These are phyloP conservation scores for Balaenoptera acutorostrata DNA, from an alignment of 2,113 vertebrate species.

Conservation along the genomic window DNA sequence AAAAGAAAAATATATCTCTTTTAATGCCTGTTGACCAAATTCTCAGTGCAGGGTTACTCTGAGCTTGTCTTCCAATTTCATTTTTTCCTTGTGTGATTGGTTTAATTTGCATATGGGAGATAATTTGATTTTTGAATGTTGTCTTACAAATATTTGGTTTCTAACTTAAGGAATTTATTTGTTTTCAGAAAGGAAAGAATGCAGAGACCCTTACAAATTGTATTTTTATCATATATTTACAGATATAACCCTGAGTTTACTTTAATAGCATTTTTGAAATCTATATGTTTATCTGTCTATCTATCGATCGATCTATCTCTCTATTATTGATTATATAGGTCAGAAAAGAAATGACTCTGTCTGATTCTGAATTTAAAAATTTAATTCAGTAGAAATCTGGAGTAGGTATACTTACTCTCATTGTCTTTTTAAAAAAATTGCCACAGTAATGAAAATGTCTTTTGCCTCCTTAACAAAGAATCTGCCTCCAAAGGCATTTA, in stretches of 20 bases:
- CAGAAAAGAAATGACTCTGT: not conserved
- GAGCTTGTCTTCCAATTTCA: not conserved
- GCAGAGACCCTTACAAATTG: not conserved
- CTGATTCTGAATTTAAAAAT: slow-evolving; percentile 14
- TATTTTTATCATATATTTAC: slow-evolving; percentile 8
- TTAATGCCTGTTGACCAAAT: not conserved
- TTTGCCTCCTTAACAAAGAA: slow-evolving; percentile 27
- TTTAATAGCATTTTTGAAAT: not conserved
- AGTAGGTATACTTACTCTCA: slow-evolving; percentile 12
- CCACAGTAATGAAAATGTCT: slow-evolving; percentile 38
- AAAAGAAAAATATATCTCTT: not conserved
- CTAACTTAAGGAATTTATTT: not conserved
- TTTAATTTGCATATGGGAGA: not conserved
- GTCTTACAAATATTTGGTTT: not conserved
- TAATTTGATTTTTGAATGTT: slow-evolving; percentile 2
- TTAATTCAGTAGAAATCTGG: not conserved
- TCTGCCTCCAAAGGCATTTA: not conserved
- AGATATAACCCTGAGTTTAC: not conserved
- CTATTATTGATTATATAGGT: not conserved
- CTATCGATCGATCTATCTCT: not conserved
- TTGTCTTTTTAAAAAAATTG: slow-evolving; percentile 25
- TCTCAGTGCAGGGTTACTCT: not conserved
- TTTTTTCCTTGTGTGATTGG: not conserved
- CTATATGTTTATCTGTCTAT: not conserved
- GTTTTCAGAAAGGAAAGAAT: not conserved